Conservation (phyloP, 2,888 invertebrate genomes). For the Oscheius sp. region DNA sequence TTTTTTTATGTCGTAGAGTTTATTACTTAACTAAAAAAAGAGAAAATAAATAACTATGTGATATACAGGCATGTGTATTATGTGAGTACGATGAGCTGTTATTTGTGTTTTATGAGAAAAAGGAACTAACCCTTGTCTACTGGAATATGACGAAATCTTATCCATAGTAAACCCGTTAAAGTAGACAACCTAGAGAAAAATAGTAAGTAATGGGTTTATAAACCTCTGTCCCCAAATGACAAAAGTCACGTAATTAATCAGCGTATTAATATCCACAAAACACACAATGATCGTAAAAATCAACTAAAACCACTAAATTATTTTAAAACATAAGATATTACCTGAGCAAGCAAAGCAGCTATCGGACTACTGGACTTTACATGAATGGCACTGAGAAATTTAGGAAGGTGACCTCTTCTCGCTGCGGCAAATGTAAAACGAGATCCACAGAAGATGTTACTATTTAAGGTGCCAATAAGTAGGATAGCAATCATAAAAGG, state of each 20-base stretch:
- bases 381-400: constrained; percentile 52
- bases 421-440: constrained; percentile 60
- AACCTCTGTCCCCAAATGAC: constrained; percentile 56
- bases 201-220: no score
- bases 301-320: constrained; percentile 26
- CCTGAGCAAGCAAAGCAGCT: constrained; percentile 56
- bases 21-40: no score
- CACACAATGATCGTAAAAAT: constrained; percentile 45
- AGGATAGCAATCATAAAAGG: constrained; percentile 58
- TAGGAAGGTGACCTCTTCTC: constrained; percentile 52
- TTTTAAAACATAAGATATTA: neutral
- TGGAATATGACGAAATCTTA: constrained; percentile 46
- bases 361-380: constrained; percentile 46
- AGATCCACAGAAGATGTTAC: constrained; percentile 58
- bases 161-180: constrained; percentile 52
- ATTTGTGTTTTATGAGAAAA: neutral
- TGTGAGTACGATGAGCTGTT: no score
- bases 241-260: constrained; percentile 61
- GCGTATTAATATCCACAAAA: constrained; percentile 50
- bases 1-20: no score
- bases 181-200: no score
- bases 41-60: no score
- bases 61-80: no score
- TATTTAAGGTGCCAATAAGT: constrained; percentile 59
- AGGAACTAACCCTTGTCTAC: constrained; percentile 38